A percentile compares a stretch with the other conserved stretches of the same genome.
These are phyloP conservation scores for Bufotes viridis DNA, from an alignment of 2,797 vertebrate species.

Conservation along the genomic window DNA sequence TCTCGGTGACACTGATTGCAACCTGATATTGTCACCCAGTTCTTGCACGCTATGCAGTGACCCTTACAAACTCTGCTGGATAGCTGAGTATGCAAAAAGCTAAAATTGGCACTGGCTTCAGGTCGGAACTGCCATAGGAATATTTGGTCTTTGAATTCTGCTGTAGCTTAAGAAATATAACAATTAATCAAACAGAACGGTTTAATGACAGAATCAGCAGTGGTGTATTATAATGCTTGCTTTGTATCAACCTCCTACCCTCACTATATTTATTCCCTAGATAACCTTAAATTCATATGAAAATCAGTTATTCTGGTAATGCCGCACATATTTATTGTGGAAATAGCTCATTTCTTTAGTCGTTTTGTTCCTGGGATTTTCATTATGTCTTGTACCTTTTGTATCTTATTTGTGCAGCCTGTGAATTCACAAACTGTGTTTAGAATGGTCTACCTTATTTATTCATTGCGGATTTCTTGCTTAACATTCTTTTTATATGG, in stretches of 20 bases:
- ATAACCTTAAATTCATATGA: not conserved
- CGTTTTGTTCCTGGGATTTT: not conserved
- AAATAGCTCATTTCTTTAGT: not conserved
- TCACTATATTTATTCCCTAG: not conserved
- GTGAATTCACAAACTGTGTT: not conserved
- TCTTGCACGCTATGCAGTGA: too few relatives aligned
- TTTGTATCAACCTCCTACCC: not conserved
- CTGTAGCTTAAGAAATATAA: too few relatives aligned
- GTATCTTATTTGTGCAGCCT: not conserved
- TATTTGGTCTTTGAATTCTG: too few relatives aligned
- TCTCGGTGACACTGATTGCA: too few relatives aligned
- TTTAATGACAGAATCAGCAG: not conserved
- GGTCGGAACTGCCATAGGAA: too few relatives aligned
- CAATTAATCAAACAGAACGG: too few relatives aligned
- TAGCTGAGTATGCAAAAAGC: too few relatives aligned
- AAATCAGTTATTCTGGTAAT: not conserved
- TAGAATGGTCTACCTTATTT: not conserved
- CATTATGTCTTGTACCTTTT: not conserved
- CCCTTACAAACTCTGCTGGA: too few relatives aligned
- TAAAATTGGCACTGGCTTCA: too few relatives aligned
- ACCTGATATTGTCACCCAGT: too few relatives aligned
- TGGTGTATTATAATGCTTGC: not conserved
- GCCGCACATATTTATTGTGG: not conserved
- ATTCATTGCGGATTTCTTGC: conserved; percentile 22
- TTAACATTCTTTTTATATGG: conserved; percentile 16